Evolutionary conservation across 2,797 vertebrate genomes (phyloP), one percentile per base, ranked within the genome.

Genomic region (Alosa sapidissima): DNA sequence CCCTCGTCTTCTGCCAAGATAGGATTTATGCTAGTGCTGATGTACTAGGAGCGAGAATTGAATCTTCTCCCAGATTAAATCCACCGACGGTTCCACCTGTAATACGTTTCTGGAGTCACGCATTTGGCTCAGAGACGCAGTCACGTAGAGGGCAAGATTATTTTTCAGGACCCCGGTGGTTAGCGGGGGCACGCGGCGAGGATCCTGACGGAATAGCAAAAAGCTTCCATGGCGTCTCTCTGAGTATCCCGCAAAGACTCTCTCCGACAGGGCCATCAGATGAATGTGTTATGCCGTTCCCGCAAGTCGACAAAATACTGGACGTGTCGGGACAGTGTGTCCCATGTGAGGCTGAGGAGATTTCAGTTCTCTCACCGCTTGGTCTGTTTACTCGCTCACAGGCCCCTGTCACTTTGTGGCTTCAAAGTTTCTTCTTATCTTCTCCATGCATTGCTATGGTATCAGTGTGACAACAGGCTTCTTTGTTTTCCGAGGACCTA

Each of bases 1-100:
- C 65, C 65, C 2, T 49, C 52, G 78, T 90, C 83, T 81, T 85
- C 87, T 89, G 85, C 84, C 91, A 91, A 89, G 81, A 85, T 58
- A 60, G 89, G 89, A 91, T 92, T 91, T 89, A 72, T 85, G 82
- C 85, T 84, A 82, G 65, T 47, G 19, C 54, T 54, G 84, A 91
- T 90, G 81, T 52, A 84, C 86, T 58, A 62, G 68, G 84, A 82
- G 85, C 81, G 62, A 81, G 81, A 65, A 52, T 65, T 86, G 81
- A 90, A 84, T 75, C 81, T 45, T 82, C 81, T 82, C 85, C 58
- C 75, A 60, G 68, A 82, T 19, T 83, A 28, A 85, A 84, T 85
- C 86, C 81, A 85, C 51, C 28, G n/a, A 75, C 81, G 52, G 16
- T 84, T 82, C 54, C 78, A 75, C 86, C 86, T 87, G 84, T 87